A percentile compares a stretch with the other conserved stretches of the same genome.
phyloP scores from a whole-genome alignment of 2,113 vertebrate species.

The Octodon degus region DNA sequence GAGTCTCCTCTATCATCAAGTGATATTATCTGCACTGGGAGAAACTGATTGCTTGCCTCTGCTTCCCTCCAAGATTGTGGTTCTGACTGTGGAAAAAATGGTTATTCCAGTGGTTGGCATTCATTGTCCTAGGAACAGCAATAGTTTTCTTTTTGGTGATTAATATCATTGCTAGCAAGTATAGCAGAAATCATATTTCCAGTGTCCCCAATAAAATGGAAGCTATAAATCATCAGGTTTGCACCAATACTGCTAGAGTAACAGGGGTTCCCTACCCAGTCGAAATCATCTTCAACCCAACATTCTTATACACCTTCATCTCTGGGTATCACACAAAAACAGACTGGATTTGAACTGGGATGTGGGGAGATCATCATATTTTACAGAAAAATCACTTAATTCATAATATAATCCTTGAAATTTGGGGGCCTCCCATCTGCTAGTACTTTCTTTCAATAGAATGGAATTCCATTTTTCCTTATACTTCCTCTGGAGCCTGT shows the following conservation, averaged over 20 bases:
- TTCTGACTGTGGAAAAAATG: background rate
- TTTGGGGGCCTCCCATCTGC: background rate
- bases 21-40: background rate
- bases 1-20: background rate
- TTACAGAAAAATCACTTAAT: background rate
- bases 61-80: background rate
- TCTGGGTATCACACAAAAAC: background rate
- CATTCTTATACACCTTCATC: background rate
- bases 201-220: background rate
- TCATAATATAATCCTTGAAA: background rate
- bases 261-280: background rate
- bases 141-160: background rate
- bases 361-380: background rate
- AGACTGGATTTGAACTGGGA: background rate
- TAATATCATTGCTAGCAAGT: background rate
- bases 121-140: background rate
- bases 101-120: background rate
- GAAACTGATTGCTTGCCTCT: background rate
- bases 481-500: background rate
- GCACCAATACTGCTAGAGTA: background rate
- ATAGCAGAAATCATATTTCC: background rate
- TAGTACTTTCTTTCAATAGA: background rate
- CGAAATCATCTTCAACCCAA: background rate
- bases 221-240: background rate
- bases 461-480: background rate